Base-by-base conservation (phyloP, 2,113 vertebrate species). In the Takifugu bimaculatus region DNA sequence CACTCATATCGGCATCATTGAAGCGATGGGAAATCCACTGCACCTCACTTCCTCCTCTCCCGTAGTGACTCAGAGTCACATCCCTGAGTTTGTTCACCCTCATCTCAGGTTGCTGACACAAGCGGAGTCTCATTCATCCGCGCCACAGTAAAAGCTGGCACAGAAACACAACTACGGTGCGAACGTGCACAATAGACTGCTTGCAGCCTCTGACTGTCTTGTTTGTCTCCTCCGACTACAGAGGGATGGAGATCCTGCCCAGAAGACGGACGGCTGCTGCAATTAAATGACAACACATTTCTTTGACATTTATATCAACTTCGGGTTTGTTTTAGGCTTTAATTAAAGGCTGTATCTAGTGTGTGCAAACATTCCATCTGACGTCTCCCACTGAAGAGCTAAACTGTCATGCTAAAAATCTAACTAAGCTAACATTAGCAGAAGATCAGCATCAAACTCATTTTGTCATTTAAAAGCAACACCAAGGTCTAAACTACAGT, bases 261-360 rank as follows among this genome's bases (percentile, higher is more conserved):
- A 15, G 32, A 70, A 15, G 59, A 78, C 27, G 4, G 26, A 54
- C 63, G 51, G 51, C 32, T 62, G 35, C 28, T 0, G n/a, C 44
- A 42, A 54, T 70, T 42, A 57, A 26, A 20, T 4, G 43, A 6
- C 45, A 42, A 39, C 67, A 61, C 60, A 26, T n/a, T 64, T 63
- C 59, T 64, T 62, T 3, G 35, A 15, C 44, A 2, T 51, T 63
- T 35, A 68, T 59, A 25, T 35, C 14, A 57, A 65, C 48, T 56
- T 56, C 50, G 15, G 50, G 52, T 6, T 20, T 32, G 54, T 62
- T 73, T 26, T 20, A 20, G 14, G 6, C 51, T 77, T 76, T 67
- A 78, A 85, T 78, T 74, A 71, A 72, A 53, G 35, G 35, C 6
- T 39, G 35, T 39, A 10, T 39, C 9, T 6, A 39, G 35, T 10